A percentile compares a stretch with the other conserved stretches of the same genome.
Evolutionary conservation across 2,113 vertebrate species (phyloP).

Genomic region (Myrmecophaga tridactyla): DNA sequence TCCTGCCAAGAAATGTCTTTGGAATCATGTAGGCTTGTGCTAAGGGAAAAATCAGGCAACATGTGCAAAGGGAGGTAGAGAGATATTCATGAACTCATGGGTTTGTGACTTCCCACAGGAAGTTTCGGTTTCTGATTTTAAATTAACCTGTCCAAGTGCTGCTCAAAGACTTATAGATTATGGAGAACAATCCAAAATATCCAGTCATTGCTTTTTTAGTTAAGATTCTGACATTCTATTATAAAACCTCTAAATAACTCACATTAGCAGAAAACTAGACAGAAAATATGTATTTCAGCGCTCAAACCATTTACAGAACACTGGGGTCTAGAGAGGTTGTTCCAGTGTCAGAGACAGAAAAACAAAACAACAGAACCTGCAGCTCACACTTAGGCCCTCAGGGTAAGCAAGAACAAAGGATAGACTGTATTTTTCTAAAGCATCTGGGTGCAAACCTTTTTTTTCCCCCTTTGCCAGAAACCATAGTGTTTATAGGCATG

Average conservation of each 20-base stretch:
- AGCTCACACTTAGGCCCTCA: conserved; percentile 72
- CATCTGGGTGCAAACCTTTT: conserved; percentile 83
- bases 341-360: conserved; percentile 46
- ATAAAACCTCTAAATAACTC: background rate
- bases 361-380: conserved; percentile 59
- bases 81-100: conserved; percentile 61
- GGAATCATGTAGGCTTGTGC: conserved; percentile 56
- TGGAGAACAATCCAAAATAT: conserved; percentile 40
- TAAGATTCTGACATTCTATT: conserved; percentile 31
- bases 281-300: background rate
- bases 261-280: background rate
- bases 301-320: background rate
- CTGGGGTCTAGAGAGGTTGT: conserved; percentile 35
- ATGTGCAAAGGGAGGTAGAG: conserved; percentile 29
- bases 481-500: conserved; percentile 86
- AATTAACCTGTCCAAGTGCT: conserved; percentile 56
- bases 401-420: conserved; percentile 82
- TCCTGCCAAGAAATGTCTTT: conserved; percentile 69
- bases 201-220: conserved; percentile 17
- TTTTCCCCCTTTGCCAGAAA: conserved; percentile 84
- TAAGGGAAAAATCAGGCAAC: conserved; percentile 26
- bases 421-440: conserved; percentile 80
- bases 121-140: conserved; percentile 58
- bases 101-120: conserved; percentile 57
- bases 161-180: conserved; percentile 30